These are phyloP conservation scores for Rhynchopsitta pachyrhyncha DNA, from an alignment of 2,113 vertebrate genomes.

Conservation along the genomic window DNA sequence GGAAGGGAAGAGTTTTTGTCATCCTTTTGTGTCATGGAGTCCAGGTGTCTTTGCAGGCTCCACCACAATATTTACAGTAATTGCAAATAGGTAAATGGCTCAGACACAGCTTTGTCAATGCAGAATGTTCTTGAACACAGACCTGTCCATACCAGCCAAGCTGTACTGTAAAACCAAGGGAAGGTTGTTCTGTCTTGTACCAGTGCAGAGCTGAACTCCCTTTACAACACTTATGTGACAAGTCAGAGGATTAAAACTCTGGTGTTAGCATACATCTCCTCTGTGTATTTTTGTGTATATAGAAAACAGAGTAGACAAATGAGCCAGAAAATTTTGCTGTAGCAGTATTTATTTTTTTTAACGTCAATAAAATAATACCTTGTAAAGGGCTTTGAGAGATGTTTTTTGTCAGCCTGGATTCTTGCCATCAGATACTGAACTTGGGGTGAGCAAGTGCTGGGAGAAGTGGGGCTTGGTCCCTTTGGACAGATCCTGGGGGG, in stretches of 20 bases:
- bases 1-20: neutral
- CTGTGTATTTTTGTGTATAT: neutral
- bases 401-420: neutral
- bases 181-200: neutral
- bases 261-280: neutral
- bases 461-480: neutral
- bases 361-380: neutral
- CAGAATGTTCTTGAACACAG: neutral
- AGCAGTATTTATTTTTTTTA: neutral
- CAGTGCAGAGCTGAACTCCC: neutral
- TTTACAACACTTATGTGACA: neutral
- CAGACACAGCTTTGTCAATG: neutral
- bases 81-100: neutral
- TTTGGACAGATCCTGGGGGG: neutral
- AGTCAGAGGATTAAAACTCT: neutral
- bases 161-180: neutral
- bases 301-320: neutral
- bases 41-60: neutral
- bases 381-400: neutral
- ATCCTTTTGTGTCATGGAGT: neutral
- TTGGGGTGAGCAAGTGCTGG: no score
- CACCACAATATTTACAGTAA: neutral
- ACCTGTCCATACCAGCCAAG: neutral
- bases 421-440: neutral
- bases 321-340: neutral